Evolutionary conservation across 2,113 vertebrate species (phyloP).

Genomic region (Hemiprocne comata): DNA sequence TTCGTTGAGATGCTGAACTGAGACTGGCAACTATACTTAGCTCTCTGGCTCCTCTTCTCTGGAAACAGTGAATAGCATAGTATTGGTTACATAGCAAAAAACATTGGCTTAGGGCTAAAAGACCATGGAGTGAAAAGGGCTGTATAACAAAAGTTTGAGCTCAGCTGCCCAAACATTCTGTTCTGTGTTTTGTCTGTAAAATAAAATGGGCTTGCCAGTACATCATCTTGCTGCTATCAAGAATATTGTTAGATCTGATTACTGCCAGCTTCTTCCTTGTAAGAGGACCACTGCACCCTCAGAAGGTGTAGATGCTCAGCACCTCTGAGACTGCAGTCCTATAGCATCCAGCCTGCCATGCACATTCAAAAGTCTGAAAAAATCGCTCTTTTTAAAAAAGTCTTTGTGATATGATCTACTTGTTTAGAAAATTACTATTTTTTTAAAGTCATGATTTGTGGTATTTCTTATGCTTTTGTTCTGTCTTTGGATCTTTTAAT

Average conservation of each 20-base stretch:
- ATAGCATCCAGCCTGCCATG: neutral
- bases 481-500: neutral
- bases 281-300: neutral
- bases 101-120: neutral
- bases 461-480: neutral
- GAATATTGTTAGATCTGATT: neutral
- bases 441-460: neutral
- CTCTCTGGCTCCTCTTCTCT: neutral
- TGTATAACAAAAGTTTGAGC: neutral
- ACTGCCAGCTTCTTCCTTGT: accelerated
- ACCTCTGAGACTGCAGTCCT: neutral
- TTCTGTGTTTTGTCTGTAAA: neutral
- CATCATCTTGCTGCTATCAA: neutral
- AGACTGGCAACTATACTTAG: neutral
- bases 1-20: neutral
- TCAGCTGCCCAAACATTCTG: neutral
- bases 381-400: neutral
- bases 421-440: neutral
- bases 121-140: neutral
- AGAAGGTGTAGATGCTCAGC: neutral
- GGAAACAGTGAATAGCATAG: neutral
- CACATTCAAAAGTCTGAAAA: neutral
- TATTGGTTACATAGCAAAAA: neutral
- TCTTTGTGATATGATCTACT: neutral
- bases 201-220: neutral